A percentile compares a stretch with the other conserved stretches of the same genome.
Conservation (phyloP, 2,113 vertebrate species). For the Thryonomys swinderianus region DNA sequence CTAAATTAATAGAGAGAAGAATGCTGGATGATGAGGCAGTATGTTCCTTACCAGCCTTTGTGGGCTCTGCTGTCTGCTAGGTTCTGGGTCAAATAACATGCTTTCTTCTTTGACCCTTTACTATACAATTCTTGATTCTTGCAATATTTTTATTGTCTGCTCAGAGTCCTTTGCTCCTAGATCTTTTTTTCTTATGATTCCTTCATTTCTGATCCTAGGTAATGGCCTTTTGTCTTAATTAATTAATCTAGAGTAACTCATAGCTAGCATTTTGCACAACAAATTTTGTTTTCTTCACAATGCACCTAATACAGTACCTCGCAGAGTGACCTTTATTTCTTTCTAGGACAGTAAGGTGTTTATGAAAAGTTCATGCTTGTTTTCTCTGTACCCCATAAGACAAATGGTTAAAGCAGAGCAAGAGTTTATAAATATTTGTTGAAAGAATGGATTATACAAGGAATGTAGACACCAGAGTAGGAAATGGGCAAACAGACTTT, state of each 20-base stretch:
- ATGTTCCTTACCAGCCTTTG: accelerated
- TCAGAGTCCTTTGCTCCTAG: not conserved
- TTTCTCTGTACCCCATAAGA: not conserved
- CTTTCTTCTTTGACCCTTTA: not conserved
- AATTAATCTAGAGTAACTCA: not conserved
- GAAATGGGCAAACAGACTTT: not conserved
- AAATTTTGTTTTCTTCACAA: not conserved
- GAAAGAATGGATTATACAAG: not conserved
- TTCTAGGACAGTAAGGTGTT: not conserved
- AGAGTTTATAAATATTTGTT: not conserved
- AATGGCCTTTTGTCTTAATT: accelerated
- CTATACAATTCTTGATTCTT: not conserved
- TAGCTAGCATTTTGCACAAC: not conserved
- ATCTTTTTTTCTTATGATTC: not conserved
- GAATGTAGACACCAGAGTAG: not conserved
- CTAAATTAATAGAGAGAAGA: not conserved
- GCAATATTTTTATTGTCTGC: not conserved
- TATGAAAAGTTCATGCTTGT: not conserved
- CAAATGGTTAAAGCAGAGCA: not conserved
- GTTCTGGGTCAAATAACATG: accelerated
- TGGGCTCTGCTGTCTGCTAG: not conserved
- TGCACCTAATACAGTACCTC: not conserved
- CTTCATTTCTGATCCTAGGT: not conserved
- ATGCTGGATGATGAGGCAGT: not conserved
- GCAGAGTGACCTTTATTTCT: not conserved